Conservation (phyloP, 2,888 invertebrate species). For the Gymnosoma rotundatum region DNA sequence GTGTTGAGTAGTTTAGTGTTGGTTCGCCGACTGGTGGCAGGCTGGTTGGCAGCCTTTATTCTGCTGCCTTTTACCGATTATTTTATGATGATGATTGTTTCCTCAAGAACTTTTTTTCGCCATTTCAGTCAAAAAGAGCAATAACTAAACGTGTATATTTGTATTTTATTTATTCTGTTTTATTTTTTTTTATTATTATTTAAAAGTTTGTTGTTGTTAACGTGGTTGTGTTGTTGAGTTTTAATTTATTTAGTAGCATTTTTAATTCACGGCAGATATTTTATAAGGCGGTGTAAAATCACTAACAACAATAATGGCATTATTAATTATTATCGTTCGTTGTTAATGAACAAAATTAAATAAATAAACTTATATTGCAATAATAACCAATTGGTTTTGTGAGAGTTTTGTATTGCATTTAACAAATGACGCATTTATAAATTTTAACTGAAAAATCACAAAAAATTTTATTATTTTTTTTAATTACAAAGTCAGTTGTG, state of each 20-base stretch:
- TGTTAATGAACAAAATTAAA: background rate
- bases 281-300: slow-evolving; percentile 18
- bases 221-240: slow-evolving; percentile 26
- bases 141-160: slow-evolving; percentile 40
- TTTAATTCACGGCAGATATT: slow-evolving; percentile 33
- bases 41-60: slow-evolving; percentile 21
- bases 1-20: slow-evolving; percentile 41
- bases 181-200: slow-evolving; percentile 26
- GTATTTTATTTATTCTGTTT: slow-evolving; percentile 36
- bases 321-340: slow-evolving; percentile 35
- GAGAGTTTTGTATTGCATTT: slow-evolving; percentile 58
- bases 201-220: slow-evolving; percentile 25
- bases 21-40: slow-evolving; percentile 23
- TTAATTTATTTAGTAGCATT: slow-evolving; percentile 7
- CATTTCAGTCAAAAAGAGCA: slow-evolving; percentile 50
- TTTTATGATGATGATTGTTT: slow-evolving; percentile 55
- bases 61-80: slow-evolving; percentile 44
- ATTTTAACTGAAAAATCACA: background rate
- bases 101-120: slow-evolving; percentile 58
- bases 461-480: background rate
- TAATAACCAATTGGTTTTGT: slow-evolving; percentile 38
- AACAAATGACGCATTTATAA: slow-evolving; percentile 59
- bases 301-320: slow-evolving; percentile 14
- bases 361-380: slow-evolving; percentile 4
- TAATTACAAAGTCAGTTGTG: background rate